These are phyloP conservation scores for Hassar affinis DNA, from an alignment of 2,113 vertebrate species.

Conservation along the genomic window DNA sequence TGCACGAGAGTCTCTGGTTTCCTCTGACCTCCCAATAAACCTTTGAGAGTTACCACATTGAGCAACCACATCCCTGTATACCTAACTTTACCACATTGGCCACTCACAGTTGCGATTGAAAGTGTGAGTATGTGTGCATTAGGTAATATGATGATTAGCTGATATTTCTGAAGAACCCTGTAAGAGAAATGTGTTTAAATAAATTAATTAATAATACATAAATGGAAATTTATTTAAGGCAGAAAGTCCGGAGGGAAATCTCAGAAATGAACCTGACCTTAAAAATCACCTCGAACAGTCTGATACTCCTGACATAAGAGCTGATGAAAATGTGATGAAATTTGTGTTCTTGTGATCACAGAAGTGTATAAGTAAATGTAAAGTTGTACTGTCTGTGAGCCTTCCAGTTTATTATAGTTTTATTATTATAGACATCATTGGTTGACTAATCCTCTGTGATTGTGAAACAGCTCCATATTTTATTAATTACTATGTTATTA, in stretches of 20 bases:
- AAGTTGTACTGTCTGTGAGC: background rate
- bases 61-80: too few relatives aligned
- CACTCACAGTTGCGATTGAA: too few relatives aligned
- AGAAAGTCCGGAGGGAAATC: background rate
- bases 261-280: slow-evolving; percentile 6
- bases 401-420: background rate
- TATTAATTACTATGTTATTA: too few relatives aligned
- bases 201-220: background rate
- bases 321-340: slow-evolving; percentile 1
- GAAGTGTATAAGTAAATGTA: too few relatives aligned
- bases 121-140: background rate
- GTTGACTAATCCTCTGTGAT: background rate
- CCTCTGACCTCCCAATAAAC: background rate
- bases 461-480: background rate
- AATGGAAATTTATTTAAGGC: slow-evolving; percentile 19
- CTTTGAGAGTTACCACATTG: too few relatives aligned
- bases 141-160: background rate
- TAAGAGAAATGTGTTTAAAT: background rate
- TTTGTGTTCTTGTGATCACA: background rate
- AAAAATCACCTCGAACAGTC: background rate
- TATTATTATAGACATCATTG: background rate
- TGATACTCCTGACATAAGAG: background rate
- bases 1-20: background rate
- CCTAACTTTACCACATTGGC: too few relatives aligned
- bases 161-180: background rate